Evolutionary conservation across 2,113 vertebrate species (phyloP).

Genomic region (Neopipo cinnamomea): DNA sequence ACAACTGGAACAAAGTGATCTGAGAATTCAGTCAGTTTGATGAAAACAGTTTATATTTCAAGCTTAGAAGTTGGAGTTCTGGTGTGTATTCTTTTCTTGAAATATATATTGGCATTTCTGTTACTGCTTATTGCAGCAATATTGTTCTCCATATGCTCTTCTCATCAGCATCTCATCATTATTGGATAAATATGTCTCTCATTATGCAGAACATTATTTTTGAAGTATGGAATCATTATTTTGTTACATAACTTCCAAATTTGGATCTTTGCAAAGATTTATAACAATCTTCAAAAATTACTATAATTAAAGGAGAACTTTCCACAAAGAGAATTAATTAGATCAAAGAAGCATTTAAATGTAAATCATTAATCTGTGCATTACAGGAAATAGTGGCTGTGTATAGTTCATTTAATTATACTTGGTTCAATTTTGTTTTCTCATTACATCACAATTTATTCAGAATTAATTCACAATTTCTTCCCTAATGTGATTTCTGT

Average conservation of each 20-base stretch:
- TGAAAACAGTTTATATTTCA: constrained; percentile 11
- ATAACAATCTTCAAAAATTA: background rate
- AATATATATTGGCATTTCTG: background rate
- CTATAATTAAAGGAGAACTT: constrained; percentile 27
- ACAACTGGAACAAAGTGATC: background rate
- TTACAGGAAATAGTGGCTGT: constrained; percentile 32
- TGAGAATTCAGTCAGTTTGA: background rate
- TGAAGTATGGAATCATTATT: constrained; percentile 25
- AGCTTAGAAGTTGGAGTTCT: background rate
- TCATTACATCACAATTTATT: constrained; percentile 3
- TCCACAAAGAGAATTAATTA: constrained; percentile 9
- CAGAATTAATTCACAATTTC: background rate
- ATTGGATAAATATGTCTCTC: constrained; percentile 27
- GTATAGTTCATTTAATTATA: constrained; percentile 30
- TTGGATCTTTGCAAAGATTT: constrained; percentile 5
- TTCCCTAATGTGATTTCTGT: constrained; percentile 43
- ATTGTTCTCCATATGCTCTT: constrained; percentile 30
- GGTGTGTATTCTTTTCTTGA: background rate
- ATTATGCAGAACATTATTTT: constrained; percentile 22
- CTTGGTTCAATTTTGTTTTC: constrained; percentile 33
- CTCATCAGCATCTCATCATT: background rate
- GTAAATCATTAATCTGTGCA: background rate
- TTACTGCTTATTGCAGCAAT: background rate
- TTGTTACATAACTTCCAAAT: constrained; percentile 27
- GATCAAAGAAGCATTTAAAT: constrained; percentile 33